phyloP scores from a whole-genome alignment of 2,797 vertebrate genomes.

The Danio kyathit region DNA sequence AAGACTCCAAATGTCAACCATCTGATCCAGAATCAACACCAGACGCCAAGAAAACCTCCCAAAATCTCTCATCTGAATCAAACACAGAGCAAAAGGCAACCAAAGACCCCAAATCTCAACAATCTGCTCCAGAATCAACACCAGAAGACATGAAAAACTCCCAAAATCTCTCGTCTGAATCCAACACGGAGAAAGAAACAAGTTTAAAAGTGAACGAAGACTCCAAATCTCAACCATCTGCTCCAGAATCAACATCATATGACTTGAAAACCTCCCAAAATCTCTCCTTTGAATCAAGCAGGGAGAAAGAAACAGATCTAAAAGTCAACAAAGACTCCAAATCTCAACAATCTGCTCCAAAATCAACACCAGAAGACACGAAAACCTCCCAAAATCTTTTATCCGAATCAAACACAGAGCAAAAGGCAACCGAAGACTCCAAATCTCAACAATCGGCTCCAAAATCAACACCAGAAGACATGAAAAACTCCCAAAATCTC shows the following conservation, averaged over 20 bases:
- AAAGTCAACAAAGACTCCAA: not conserved
- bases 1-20: not conserved
- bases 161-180: not conserved
- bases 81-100: too few species aligned
- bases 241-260: not conserved
- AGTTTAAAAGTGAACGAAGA: not conserved
- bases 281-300: not conserved
- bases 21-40: not conserved
- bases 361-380: not conserved
- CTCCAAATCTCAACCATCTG: not conserved
- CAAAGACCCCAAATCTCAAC: constrained; percentile 28
- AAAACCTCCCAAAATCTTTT: too few species aligned
- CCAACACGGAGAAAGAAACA: not conserved
- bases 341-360: not conserved
- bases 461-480: not conserved
- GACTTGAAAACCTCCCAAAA: constrained; percentile 12
- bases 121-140: constrained; percentile 34
- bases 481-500: too few species aligned
- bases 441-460: not conserved
- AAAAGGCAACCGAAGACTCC: too few species aligned
- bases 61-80: too few species aligned
- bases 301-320: not conserved
- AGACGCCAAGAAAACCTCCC: not conserved
- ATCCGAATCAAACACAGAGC: too few species aligned
- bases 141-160: constrained; percentile 38